Evolutionary conservation across 2,797 vertebrate genomes (phyloP).

Genomic region (Leuciscus waleckii): DNA sequence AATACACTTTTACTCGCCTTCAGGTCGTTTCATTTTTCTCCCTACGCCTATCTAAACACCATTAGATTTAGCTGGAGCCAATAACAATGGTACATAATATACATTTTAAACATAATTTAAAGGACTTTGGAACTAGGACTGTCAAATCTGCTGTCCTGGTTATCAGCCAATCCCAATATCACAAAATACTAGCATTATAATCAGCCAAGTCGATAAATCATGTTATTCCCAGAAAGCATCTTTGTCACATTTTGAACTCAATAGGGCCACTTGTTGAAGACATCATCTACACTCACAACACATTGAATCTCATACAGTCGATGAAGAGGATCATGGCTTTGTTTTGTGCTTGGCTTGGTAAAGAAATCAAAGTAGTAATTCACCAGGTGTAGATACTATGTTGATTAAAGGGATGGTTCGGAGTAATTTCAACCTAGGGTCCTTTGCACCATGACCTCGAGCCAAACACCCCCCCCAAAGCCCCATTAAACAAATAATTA

Average conservation of each 20-base stretch:
- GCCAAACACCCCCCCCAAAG: too few relatives aligned
- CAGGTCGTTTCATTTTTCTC: not conserved
- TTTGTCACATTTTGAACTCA: conserved; percentile 62
- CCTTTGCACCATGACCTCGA: too few relatives aligned
- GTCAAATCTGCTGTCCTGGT: not conserved
- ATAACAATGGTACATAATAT: not conserved
- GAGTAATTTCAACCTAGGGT: too few relatives aligned
- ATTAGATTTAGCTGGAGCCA: not conserved
- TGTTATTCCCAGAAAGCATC: not conserved
- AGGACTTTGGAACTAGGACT: not conserved
- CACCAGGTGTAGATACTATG: not conserved
- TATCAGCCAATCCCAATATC: not conserved
- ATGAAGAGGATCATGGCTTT: not conserved
- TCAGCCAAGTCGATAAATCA: not conserved
- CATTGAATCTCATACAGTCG: not conserved
- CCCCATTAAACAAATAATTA: too few relatives aligned
- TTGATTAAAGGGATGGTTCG: too few relatives aligned
- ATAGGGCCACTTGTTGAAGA: conserved; percentile 58
- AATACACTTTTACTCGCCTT: too few relatives aligned
- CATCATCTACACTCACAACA: not conserved
- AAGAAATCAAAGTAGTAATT: not conserved
- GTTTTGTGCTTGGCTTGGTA: not conserved
- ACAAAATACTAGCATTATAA: not conserved
- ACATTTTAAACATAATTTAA: not conserved
- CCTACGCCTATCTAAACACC: too few relatives aligned